Base-by-base conservation (phyloP, 2,113 vertebrate genomes). In the Megalops atlanticus region DNA sequence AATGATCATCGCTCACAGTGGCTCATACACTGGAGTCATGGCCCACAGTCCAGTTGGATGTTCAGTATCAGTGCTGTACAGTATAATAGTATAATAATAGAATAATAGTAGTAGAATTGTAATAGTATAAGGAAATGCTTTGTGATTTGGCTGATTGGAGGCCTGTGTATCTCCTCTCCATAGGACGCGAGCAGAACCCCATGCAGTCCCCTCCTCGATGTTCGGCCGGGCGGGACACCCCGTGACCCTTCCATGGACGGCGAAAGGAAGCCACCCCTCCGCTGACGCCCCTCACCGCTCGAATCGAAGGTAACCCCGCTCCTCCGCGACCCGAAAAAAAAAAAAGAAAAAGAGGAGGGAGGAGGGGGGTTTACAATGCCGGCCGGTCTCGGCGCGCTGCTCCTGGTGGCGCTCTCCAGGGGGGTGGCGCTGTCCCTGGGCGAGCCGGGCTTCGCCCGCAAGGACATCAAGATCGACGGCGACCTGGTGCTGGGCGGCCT, bases 401-500 rank as follows among this genome's bases (percentile, higher is more conserved):
- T 94, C 16, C 83, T 99, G 91, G 90, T 94, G 87, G 92, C 97
- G 84, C 94, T 99, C 92, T 97, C 94, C 88, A 95, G 94, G 83
- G 94, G 94, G 85, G 91, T 96, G 88, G 92, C 97, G 86, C 93
- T 96, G 75, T 95, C 95, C 49, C 85, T 92, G 43, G 95, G 95
- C 64, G 97, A 98, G 88, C 94, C 96, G 64, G 96, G 94, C 80
- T 95, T 92, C 88, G 87, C 96, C 83, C 97, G 96, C 79, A 95
- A 94, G 70, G 98, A 99, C 90, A 97, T 99, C 86, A 98, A 97
- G 86, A 97, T 99, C 41, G 98, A 99, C 87, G 98, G 98, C 68
- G 97, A 99, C 91, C 91, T 99, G 79, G 98, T 99, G 41, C 93
- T 99, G 31, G 98, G 98, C n/a, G 98, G 98, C 1, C 91, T 99